Evolutionary conservation across 2,113 vertebrate species (phyloP).

Genomic region (Hydrolagus affinis): DNA sequence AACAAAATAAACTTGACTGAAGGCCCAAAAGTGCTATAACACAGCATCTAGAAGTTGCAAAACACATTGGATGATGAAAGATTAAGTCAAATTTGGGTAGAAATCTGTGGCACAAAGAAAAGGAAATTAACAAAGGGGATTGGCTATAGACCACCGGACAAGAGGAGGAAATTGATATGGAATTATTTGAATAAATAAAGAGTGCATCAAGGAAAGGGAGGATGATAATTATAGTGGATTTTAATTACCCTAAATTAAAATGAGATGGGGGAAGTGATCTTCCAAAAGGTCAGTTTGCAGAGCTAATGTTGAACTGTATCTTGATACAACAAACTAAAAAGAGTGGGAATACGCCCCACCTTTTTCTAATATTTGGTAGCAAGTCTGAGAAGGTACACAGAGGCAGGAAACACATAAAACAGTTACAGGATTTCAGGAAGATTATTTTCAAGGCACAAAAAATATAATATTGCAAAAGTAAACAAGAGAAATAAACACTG

Average conservation of each 20-base stretch:
- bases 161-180: conserved; percentile 24
- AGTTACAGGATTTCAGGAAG: background rate
- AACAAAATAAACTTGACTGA: background rate
- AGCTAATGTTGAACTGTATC: background rate
- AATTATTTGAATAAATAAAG: conserved; percentile 25
- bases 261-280: conserved; percentile 12
- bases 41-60: too few species aligned
- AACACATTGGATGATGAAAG: background rate
- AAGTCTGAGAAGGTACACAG: background rate
- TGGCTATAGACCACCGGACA: background rate
- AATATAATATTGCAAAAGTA: background rate
- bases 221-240: conserved; percentile 17
- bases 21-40: too few species aligned
- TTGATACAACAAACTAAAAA: background rate
- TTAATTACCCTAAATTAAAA: conserved; percentile 23
- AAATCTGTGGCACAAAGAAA: background rate
- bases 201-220: background rate
- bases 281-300: background rate
- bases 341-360: background rate
- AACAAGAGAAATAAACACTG: background rate
- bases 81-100: conserved; percentile 2
- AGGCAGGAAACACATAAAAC: background rate
- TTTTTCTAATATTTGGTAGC: background rate
- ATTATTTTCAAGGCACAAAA: background rate
- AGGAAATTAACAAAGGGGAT: background rate